phyloP scores from a whole-genome alignment of 2,797 vertebrate species.

The Geotrypetes seraphini region DNA sequence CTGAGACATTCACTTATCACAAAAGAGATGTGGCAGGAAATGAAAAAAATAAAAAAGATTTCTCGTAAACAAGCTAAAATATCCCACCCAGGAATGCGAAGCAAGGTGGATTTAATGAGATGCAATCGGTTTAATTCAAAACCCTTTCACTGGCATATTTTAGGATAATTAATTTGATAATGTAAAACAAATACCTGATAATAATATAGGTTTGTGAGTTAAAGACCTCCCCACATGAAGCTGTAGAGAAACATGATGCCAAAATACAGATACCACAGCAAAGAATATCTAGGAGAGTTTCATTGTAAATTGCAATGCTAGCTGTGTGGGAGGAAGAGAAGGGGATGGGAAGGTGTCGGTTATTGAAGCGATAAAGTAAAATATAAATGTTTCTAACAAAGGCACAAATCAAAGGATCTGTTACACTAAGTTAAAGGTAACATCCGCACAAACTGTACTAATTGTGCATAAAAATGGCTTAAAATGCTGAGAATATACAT shows the following conservation, averaged over 20 bases:
- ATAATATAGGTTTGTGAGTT: constrained; percentile 1
- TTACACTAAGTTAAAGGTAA: too few relatives aligned
- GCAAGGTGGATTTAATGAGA: constrained; percentile 33
- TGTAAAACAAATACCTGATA: constrained; percentile 19
- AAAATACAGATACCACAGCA: accelerated
- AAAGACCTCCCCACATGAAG: accelerated
- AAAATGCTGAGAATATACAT: too few relatives aligned
- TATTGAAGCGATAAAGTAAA: not conserved
- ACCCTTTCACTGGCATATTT: constrained; percentile 24
- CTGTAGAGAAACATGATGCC: not conserved
- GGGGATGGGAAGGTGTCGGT: too few relatives aligned
- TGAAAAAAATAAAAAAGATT: too few relatives aligned
- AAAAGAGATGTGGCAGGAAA: too few relatives aligned
- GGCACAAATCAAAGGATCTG: too few relatives aligned
- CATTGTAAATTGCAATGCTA: accelerated
- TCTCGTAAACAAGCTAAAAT: constrained; percentile 7
- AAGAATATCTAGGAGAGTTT: accelerated
- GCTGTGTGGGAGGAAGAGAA: too few relatives aligned
- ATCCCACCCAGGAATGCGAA: constrained; percentile 24
- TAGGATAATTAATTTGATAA: constrained; percentile 34
- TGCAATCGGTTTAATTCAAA: constrained; percentile 32
- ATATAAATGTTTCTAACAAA: too few relatives aligned
- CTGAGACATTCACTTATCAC: too few relatives aligned
- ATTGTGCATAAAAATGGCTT: too few relatives aligned
- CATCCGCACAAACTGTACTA: too few relatives aligned